phyloP scores from a whole-genome alignment of 64 coral and sea anemone species.

The Montipora sp. region DNA sequence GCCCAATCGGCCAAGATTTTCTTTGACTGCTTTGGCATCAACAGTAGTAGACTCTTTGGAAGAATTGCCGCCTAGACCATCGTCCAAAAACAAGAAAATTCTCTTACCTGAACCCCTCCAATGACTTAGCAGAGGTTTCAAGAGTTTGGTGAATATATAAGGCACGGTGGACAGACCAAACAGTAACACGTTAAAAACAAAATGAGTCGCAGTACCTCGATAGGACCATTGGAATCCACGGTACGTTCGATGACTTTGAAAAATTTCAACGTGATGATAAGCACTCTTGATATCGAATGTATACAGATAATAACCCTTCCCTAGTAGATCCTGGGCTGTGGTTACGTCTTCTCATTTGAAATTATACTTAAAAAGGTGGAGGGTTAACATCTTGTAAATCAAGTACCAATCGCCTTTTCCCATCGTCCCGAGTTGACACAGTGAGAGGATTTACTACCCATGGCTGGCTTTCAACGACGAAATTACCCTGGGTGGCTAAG shows the following conservation, averaged over 20 bases:
- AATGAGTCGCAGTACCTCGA: too few relatives aligned
- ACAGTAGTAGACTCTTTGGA: not conserved
- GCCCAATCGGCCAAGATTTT: not conserved
- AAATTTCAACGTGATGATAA: too few relatives aligned
- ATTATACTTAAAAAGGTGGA: not conserved
- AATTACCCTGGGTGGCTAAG: conserved; percentile 33
- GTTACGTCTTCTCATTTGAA: conserved; percentile 45
- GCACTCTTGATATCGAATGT: too few relatives aligned
- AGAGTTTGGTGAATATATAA: too few relatives aligned
- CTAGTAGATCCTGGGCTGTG: conserved; percentile 1
- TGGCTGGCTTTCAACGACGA: not conserved
- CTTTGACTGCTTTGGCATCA: not conserved
- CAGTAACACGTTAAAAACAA: too few relatives aligned
- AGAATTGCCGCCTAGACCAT: not conserved
- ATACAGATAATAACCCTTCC: not conserved
- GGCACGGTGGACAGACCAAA: not conserved
- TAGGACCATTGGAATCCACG: too few relatives aligned
- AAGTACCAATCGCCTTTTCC: too few relatives aligned
- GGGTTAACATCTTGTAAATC: too few relatives aligned
- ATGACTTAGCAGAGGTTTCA: too few relatives aligned
- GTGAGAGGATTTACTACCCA: conserved; percentile 37
- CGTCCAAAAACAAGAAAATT: not conserved
- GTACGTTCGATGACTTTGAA: too few relatives aligned
- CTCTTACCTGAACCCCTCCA: too few relatives aligned
- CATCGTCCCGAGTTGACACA: not conserved